phyloP scores from a whole-genome alignment of 2,888 invertebrate genomes.

The Pachliopta kotzebuea region DNA sequence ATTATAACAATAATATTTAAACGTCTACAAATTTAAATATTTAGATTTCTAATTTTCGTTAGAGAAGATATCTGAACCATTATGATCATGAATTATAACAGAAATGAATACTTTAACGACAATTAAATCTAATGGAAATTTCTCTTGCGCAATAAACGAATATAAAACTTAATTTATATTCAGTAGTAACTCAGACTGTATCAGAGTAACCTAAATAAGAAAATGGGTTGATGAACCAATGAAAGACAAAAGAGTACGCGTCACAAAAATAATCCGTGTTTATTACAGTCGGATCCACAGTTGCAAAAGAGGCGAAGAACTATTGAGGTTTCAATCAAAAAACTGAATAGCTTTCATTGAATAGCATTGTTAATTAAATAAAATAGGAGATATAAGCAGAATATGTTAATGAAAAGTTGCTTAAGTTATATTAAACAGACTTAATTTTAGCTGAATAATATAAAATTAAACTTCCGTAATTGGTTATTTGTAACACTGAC shows the following conservation, averaged over 20 bases:
- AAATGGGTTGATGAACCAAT: slow-evolving; percentile 26
- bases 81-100: too few species aligned
- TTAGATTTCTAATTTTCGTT: too few species aligned
- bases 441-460: too few species aligned
- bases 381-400: neutral
- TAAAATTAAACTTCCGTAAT: too few species aligned
- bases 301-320: slow-evolving; percentile 12
- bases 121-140: neutral
- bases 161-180: neutral
- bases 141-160: neutral
- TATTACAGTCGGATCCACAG: slow-evolving; percentile 17
- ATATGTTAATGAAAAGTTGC: neutral
- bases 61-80: too few species aligned
- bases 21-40: neutral
- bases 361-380: neutral
- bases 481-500: too few species aligned
- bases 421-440: too few species aligned
- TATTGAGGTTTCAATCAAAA: slow-evolving; percentile 14
- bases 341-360: neutral
- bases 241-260: slow-evolving; percentile 19
- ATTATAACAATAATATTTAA: neutral
- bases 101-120: too few species aligned
- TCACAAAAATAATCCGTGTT: slow-evolving; percentile 26
- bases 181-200: slow-evolving; percentile 2
- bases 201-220: slow-evolving; percentile 24